Evolutionary conservation across 2,113 vertebrate species (phyloP).

Genomic region (Engystomops pustulosus): DNA sequence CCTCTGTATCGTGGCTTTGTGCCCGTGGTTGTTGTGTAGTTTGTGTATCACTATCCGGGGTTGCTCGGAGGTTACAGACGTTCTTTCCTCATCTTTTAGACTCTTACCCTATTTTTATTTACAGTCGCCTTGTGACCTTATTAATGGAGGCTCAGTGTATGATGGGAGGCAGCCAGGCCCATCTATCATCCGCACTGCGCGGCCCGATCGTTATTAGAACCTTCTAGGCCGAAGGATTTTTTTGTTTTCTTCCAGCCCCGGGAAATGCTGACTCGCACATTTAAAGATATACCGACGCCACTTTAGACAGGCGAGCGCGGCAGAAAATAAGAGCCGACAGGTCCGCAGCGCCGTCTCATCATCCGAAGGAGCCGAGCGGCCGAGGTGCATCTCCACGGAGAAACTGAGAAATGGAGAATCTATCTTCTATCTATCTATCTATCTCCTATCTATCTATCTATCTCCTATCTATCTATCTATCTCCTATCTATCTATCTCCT

Average conservation of each 20-base stretch:
- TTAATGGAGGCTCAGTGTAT: conserved; percentile 22
- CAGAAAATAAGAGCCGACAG: conserved; percentile 64
- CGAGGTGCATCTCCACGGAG: not conserved
- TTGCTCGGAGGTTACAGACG: not conserved
- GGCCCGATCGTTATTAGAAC: conserved; percentile 47
- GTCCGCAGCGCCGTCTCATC: conserved; percentile 32
- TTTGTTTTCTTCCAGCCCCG: conserved; percentile 61
- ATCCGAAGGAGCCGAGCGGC: not conserved
- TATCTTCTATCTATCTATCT: too few species aligned
- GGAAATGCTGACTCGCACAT: conserved; percentile 68
- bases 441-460: too few species aligned
- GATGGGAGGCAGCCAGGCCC: conserved; percentile 32
- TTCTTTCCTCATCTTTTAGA: conserved; percentile 11
- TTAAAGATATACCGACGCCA: conserved; percentile 61
- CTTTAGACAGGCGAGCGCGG: conserved; percentile 45
- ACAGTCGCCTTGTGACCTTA: conserved; percentile 44
- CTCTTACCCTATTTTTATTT: conserved; percentile 46
- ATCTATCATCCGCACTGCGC: conserved; percentile 16
- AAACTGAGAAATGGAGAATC: not conserved
- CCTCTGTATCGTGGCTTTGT: too few species aligned
- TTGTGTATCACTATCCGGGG: not conserved
- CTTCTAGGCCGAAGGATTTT: conserved; percentile 56
- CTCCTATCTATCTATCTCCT: too few species aligned
- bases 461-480: too few species aligned
- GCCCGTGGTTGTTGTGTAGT: not conserved